Base-by-base conservation (phyloP, 2,888 invertebrate genomes). In the Catocala sponsa region DNA sequence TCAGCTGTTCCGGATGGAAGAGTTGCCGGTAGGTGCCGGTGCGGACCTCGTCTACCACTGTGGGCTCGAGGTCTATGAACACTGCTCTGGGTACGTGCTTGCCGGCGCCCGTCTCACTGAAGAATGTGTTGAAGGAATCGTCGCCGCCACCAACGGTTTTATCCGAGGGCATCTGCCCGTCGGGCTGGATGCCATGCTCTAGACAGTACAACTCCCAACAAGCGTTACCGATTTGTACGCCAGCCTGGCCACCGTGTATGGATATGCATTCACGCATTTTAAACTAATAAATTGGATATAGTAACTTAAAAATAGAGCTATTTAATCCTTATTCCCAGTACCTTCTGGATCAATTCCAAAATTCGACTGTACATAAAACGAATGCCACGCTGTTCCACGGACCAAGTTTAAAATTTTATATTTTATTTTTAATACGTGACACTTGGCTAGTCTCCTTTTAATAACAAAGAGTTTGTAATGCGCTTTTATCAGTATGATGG, bases 1-100 rank as follows among this genome's bases (percentile, higher is more conserved):
- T 98, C 74, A 99, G 95, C 89, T 99, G 99, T 88, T 99, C 99
- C 0, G 99, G 99, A 86, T 99, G 99, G 95, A 99, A 99, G 74
- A 99, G 95, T 87, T 98, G 98, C 49, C 98, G 96, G 94, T 99
- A 99, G n/a, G 98, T 98, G 71, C 98, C 98, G 52, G 98, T 98
- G 79, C 98, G 96, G 43, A 98, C 98, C 90, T 98, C 98, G 89
- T 98, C 98, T 52, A 99, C 98, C 61, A 99, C 99, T 59, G 99
- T 99, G 33, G 99, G 99, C 91, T 99, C 99, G 84, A 99, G 95
- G 89, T 99, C 99, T 49, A 99, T 98, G 87, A 99, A 99, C 13
- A 99, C 98, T 5, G 97, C 98, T 77, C 99, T 95, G 13, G 99
- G 99, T 1, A 99, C 99, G 89, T 99, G 99, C 89, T 99, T 99